Evolutionary conservation across 2,797 vertebrate species (phyloP), one percentile per base, ranked within the genome.

Genomic region (Chaetodon trifasciatus): DNA sequence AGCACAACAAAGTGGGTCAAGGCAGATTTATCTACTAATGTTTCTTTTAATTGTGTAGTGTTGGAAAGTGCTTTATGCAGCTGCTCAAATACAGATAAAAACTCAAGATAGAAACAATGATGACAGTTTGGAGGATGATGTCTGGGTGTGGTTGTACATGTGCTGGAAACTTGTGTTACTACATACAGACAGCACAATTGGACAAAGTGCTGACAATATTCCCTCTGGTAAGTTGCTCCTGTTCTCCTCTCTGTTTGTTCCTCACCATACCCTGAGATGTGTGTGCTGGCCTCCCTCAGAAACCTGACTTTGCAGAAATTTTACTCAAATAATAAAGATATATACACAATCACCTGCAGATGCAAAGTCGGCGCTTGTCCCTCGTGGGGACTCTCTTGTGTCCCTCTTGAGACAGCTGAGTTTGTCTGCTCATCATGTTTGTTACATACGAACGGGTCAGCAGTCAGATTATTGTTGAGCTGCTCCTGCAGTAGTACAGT

Each of bases 361-460:
- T 71, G 66, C 67, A 37, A 52, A 39, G 49, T 53, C 13, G 5
- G 57, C 74, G 37, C 28, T 77, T 39, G 49, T 71, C 70, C n/a
- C 7, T 55, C 53, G 77, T 60, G 6, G 4, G 0, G 0, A n/a
- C 74, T 63, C 15, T 75, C 28, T 74, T 53, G 17, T 19, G 8
- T 81, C 40, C 61, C 23, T 62, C 42, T 44, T 19, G 28, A n/a
- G 57, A 12, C 50, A 44, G 68, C 42, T n/a, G 32, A 35, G 19
- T 70, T 19, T 79, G 23, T 37, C 55, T 16, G 62, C 71, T 78
- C 58, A 65, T 65, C 82, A 74, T 21, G 44, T 73, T 76, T 66
- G 24, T 65, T 53, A 10, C 17, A 39, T 11, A 35, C 7, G 8
- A 62, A 40, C 23, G 28, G 47, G 67, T 62, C 55, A 49, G 24